phyloP scores from a whole-genome alignment of 2,888 invertebrate species.

The Stegophylla sp. region DNA sequence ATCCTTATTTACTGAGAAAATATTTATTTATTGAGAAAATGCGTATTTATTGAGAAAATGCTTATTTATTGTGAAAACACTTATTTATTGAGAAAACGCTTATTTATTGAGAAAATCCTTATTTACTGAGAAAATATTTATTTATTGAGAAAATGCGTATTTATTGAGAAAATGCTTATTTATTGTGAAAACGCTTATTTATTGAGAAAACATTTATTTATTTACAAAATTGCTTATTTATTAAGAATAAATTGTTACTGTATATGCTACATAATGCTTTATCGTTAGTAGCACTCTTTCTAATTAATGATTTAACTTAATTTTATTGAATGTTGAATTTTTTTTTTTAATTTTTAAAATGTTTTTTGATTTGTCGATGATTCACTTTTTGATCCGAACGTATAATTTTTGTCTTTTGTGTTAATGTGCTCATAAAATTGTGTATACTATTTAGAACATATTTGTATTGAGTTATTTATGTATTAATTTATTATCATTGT shows the following conservation, averaged over 20 bases:
- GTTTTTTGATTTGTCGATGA: conserved; percentile 26
- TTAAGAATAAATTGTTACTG: conserved; percentile 38
- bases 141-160: conserved; percentile 4
- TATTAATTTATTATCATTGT: not conserved
- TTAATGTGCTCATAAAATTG: conserved; percentile 24
- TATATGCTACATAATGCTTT: conserved; percentile 18
- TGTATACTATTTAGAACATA: conserved; percentile 16
- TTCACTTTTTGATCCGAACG: conserved; percentile 2
- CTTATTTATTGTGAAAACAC: too few relatives aligned
- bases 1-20: not conserved
- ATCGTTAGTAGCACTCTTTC: conserved; percentile 13
- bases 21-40: conserved; percentile 3
- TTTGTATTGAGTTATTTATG: conserved; percentile 22
- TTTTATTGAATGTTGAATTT: conserved; percentile 50
- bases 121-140: not conserved
- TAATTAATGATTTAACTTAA: conserved; percentile 28
- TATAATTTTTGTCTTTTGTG: not conserved
- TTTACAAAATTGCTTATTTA: conserved; percentile 29
- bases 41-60: conserved; percentile 12
- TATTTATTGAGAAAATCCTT: conserved; percentile 9
- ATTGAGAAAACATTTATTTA: conserved; percentile 34
- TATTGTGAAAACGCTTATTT: conserved; percentile 35
- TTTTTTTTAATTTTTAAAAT: conserved; percentile 46
- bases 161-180: conserved; percentile 16
- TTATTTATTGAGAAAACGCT: not conserved